These are phyloP conservation scores for Miltochrista miniata DNA, from an alignment of 2,888 invertebrate genomes.

Conservation along the genomic window DNA sequence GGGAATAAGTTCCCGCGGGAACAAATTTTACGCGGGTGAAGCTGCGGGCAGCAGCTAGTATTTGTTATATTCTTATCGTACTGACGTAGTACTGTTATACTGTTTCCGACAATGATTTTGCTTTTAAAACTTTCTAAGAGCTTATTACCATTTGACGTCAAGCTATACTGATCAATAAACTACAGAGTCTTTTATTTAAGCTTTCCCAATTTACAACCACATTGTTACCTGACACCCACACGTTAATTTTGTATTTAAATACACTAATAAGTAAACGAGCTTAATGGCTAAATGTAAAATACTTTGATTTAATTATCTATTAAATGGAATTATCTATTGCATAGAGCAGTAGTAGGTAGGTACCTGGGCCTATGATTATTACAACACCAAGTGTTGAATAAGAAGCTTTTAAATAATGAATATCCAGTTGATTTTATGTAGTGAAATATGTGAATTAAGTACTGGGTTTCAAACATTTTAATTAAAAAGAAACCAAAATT, in stretches of 20 bases:
- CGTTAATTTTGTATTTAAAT: background rate
- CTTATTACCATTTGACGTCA: slow-evolving; percentile 27
- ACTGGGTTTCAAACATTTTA: background rate
- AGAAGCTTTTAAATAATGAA: background rate
- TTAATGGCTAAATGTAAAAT: background rate
- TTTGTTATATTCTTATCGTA: background rate
- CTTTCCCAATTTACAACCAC: slow-evolving; percentile 12
- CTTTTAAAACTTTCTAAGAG: background rate
- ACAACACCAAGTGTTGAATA: background rate
- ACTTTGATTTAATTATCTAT: background rate
- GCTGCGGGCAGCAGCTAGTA: too few relatives aligned
- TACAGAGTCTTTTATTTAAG: slow-evolving; percentile 18
- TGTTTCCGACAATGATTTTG: too few relatives aligned
- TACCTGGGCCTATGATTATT: background rate
- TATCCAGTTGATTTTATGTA: background rate
- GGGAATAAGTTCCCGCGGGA: too few relatives aligned
- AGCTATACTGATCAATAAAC: slow-evolving; percentile 5
- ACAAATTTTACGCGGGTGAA: too few relatives aligned
- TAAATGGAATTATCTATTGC: background rate
- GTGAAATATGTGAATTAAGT: background rate
- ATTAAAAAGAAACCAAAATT: background rate
- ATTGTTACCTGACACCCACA: slow-evolving; percentile 3
- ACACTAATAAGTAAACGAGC: background rate
- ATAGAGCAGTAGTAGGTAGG: background rate
- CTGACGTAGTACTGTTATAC: background rate